Evolutionary conservation across 2,113 vertebrate species (phyloP), one percentile per base, ranked within the genome.

Genomic region (Ciconia maguari): DNA sequence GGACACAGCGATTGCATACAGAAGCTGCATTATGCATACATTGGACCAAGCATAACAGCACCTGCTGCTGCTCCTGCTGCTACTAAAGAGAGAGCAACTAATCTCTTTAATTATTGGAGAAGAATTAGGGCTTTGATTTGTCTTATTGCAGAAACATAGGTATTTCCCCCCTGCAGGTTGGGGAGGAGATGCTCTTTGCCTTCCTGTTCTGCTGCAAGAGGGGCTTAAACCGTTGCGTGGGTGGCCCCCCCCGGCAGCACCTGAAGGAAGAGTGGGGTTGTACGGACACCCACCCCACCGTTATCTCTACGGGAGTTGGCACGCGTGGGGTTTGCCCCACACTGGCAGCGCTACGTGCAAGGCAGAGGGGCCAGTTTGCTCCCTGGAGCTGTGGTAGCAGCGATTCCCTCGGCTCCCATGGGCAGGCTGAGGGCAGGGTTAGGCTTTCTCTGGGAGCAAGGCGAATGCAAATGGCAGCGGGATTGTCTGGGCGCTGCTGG

Each of bases 71-170:
- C 81, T 94, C 92, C 93, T 91, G 93, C 94, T 94, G 91, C 64
- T 96, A 17, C 93, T 93, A 62, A 87, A 88, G 75, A 88, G 90
- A 78, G 44, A 96, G 36, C 71, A 94, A 85, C 70, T 86, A 80
- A 94, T 94, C 87, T 93, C 83, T 94, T 90, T 96, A 93, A 90
- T 97, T 94, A 92, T 87, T 93, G 82, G 86, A 93, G 83, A 64
- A 93, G 78, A 94, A 91, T 83, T 91, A 93, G 69, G 57, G 52
- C 54, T 95, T 94, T 96, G 92, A 90, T 96, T 94, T 95, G 58
- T 83, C 27, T 80, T 82, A 78, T 76, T 91, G 78, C 74, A 60
- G 91, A 87, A 87, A 87, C 54, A 54, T 32, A 88, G 84, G n/a
- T 94, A 72, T 77, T 75, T 10, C 46, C 54, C 80, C 48, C 49